phyloP scores from a whole-genome alignment of 2,797 vertebrate species.

The Hirundo rustica region DNA sequence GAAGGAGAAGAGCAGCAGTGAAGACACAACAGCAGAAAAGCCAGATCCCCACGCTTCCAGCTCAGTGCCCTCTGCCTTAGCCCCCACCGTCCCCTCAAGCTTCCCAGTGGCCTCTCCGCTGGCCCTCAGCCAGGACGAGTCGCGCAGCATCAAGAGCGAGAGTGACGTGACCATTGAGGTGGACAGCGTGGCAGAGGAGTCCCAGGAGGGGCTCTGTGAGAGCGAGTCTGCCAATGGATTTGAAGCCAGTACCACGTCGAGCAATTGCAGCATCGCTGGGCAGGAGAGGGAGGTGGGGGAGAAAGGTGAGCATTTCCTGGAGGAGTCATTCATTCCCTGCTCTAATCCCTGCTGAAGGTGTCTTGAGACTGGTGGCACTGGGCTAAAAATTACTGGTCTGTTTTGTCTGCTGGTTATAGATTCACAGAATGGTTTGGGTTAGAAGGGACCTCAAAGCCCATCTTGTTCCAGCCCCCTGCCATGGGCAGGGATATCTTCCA shows the following conservation, averaged over 20 bases:
- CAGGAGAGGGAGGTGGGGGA: slow-evolving; percentile 85
- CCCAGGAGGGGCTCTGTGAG: slow-evolving; percentile 84
- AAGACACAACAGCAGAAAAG: slow-evolving; percentile 75
- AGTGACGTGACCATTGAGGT: slow-evolving; percentile 85
- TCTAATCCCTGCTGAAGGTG: accelerated
- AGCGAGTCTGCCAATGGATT: slow-evolving; percentile 83
- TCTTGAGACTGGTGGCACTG: not conserved
- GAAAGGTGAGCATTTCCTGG: slow-evolving; percentile 77
- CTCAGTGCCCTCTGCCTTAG: slow-evolving; percentile 66
- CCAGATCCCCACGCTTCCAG: slow-evolving; percentile 57
- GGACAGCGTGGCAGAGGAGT: slow-evolving; percentile 81
- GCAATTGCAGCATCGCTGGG: slow-evolving; percentile 79
- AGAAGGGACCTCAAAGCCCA: not conserved
- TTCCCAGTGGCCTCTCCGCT: slow-evolving; percentile 78
- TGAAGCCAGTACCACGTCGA: slow-evolving; percentile 82
- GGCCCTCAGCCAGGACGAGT: slow-evolving; percentile 82
- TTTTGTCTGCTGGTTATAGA: not conserved
- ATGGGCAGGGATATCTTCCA: too few species aligned
- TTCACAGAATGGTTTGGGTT: not conserved
- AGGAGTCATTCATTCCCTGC: too few species aligned
- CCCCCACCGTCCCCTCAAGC: slow-evolving; percentile 51
- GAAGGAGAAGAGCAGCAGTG: slow-evolving; percentile 83
- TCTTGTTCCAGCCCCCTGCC: not conserved
- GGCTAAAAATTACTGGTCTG: not conserved
- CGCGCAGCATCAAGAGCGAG: slow-evolving; percentile 81